These are phyloP conservation scores for Drosophila parvula DNA, from an alignment of 1,140 invertebrate species.

Conservation along the genomic window DNA sequence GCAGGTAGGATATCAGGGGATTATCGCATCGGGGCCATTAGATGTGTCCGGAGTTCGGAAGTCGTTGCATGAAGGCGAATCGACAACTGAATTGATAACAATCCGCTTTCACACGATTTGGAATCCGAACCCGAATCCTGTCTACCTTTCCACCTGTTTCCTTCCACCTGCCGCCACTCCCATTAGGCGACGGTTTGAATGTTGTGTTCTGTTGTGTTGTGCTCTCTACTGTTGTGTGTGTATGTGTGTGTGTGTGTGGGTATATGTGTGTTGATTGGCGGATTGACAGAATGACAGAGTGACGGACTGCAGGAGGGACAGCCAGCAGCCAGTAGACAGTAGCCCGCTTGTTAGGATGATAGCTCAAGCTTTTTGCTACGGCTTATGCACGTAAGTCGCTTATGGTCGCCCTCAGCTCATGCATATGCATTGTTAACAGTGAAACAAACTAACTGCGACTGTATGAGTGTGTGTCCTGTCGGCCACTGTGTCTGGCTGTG, in stretches of 20 bases:
- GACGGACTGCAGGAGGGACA: slow-evolving; percentile 19
- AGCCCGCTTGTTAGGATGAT: slow-evolving; percentile 68
- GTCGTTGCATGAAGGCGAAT: slow-evolving; percentile 37
- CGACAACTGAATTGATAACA: slow-evolving; percentile 64
- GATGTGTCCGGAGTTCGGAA: slow-evolving; percentile 22
- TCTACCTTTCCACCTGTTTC: slow-evolving; percentile 16
- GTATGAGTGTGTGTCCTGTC: slow-evolving; percentile 10
- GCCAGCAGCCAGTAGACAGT: slow-evolving; percentile 1
- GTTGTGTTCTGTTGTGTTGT: slow-evolving; percentile 1
- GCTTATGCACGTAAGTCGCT: slow-evolving; percentile 81
- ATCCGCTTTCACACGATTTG: slow-evolving; percentile 60
- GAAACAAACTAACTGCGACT: slow-evolving; percentile 43
- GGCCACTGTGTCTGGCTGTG: neutral
- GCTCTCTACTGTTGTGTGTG: no score
- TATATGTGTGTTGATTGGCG: slow-evolving; percentile 35
- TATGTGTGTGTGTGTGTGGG: neutral
- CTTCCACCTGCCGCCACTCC: slow-evolving; percentile 11
- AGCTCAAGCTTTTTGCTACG: slow-evolving; percentile 64
- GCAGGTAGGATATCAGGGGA: slow-evolving; percentile 36
- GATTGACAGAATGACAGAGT: slow-evolving; percentile 36
- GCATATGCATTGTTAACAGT: slow-evolving; percentile 55
- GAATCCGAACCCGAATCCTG: slow-evolving; percentile 20
- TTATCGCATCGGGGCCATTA: slow-evolving; percentile 49
- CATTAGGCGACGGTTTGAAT: slow-evolving; percentile 15
- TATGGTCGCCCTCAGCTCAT: slow-evolving; percentile 71